A percentile compares a stretch with the other conserved stretches of the same genome.
Conservation (phyloP, 2,888 invertebrate species). For the Erebia epiphron region DNA sequence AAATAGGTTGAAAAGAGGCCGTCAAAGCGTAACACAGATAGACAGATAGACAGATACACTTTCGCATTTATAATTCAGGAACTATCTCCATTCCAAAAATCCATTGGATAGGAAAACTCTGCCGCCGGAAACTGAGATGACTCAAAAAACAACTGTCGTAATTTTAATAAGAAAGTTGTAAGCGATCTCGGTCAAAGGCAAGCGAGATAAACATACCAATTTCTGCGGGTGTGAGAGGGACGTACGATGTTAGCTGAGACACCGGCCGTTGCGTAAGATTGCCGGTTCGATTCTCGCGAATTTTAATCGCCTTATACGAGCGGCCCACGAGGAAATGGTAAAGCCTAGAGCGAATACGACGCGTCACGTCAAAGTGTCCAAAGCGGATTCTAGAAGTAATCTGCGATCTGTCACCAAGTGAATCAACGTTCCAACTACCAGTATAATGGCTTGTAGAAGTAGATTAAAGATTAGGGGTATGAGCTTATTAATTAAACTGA, state of each 20-base stretch:
- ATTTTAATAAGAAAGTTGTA: slow-evolving; percentile 38
- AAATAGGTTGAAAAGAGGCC: no score
- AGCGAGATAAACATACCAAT: slow-evolving; percentile 28
- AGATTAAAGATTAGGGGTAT: no score
- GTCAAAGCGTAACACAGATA: no score
- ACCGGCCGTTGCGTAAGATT: slow-evolving; percentile 39
- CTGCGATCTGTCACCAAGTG: no score
- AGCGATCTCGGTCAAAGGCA: slow-evolving; percentile 31
- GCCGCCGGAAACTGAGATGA: slow-evolving; percentile 33
- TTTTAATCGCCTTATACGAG: slow-evolving; percentile 37
- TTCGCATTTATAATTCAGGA: no score
- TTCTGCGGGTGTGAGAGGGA: slow-evolving; percentile 35
- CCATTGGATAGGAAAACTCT: neutral
- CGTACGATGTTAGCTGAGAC: slow-evolving; percentile 13
- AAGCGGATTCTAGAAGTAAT: no score
- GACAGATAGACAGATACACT: no score
- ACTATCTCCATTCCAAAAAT: neutral
- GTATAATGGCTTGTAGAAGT: no score
- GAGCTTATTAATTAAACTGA: no score
- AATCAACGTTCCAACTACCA: no score
- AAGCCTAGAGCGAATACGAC: neutral
- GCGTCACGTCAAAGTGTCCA: no score
- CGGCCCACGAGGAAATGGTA: slow-evolving; percentile 36
- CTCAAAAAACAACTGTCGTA: slow-evolving; percentile 35
- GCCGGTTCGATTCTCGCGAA: slow-evolving; percentile 41